Percentiles rank a stretch among this genome's conserved stretches.
phyloP scores from a whole-genome alignment of 2,888 invertebrate genomes.

The Toxonevra muliebris region DNA sequence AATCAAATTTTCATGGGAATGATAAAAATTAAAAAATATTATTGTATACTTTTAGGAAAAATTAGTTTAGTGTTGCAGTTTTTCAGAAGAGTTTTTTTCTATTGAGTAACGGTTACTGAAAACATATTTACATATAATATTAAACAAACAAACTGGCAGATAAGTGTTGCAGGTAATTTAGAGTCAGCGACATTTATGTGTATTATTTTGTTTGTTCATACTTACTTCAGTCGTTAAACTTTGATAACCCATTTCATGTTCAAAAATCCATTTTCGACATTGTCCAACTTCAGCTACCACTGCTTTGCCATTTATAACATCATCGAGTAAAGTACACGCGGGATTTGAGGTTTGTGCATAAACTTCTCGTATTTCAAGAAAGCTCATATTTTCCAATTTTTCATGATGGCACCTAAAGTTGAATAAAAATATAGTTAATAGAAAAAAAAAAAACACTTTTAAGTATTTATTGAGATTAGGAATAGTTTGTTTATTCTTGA shows the following conservation, averaged over 20 bases:
- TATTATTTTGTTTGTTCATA: not conserved
- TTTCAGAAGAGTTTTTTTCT: no score
- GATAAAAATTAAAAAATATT: no score
- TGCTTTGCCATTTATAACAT: constrained; percentile 41
- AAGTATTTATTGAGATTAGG: no score
- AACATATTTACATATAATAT: no score
- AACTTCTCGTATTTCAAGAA: constrained; percentile 40
- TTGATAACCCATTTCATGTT: constrained; percentile 67
- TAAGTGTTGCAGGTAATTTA: no score
- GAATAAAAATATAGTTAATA: not conserved
- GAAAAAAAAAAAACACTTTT: not conserved
- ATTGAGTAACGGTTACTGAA: no score
- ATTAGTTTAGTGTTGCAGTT: no score
- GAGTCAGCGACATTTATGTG: no score
- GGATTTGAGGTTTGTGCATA: constrained; percentile 50
- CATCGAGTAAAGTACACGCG: constrained; percentile 51
- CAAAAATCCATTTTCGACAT: constrained; percentile 69
- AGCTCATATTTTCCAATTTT: constrained; percentile 42
- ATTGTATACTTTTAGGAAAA: no score
- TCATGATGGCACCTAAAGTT: constrained; percentile 53
- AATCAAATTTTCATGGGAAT: no score
- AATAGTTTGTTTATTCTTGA: no score
- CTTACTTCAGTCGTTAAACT: constrained; percentile 72
- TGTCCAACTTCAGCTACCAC: constrained; percentile 34
- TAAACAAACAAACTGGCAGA: no score